A percentile compares a stretch with the other conserved stretches of the same genome.
Evolutionary conservation across 1,140 invertebrate genomes (phyloP).

Genomic region (Platorchestia sp.): DNA sequence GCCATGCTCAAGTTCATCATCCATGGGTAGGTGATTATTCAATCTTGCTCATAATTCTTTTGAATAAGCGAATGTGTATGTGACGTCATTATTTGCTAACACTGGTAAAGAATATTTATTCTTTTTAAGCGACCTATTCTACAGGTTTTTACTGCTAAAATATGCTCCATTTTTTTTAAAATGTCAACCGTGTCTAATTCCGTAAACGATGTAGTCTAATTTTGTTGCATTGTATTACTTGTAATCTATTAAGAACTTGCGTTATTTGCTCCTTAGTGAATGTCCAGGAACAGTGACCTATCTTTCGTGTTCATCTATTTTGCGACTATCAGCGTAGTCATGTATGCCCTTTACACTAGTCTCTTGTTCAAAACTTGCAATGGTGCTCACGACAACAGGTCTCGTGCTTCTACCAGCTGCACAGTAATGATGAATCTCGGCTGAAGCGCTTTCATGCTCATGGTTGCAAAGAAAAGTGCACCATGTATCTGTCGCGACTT

Average conservation of each 20-base stretch:
- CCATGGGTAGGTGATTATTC: not conserved
- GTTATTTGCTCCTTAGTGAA: not conserved
- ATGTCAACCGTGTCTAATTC: not conserved
- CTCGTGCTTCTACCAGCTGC: not conserved
- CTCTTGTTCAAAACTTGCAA: not conserved
- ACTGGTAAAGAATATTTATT: not conserved
- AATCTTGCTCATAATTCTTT: too few species aligned
- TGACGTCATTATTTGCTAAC: not conserved
- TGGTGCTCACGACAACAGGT: not conserved
- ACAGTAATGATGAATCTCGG: not conserved
- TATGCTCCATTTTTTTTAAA: not conserved
- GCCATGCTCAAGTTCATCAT: slow-evolving; percentile 54
- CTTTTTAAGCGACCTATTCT: not conserved
- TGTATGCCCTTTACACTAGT: not conserved
- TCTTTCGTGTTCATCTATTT: not conserved
- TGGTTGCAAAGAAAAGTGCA: not conserved
- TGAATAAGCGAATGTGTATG: not conserved
- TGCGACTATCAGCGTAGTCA: not conserved
- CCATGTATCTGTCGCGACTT: not conserved
- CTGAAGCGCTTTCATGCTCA: not conserved
- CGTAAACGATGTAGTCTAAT: not conserved
- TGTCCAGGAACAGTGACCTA: not conserved
- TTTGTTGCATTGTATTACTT: not conserved
- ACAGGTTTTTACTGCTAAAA: not conserved
- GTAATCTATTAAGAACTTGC: not conserved